Percentiles rank a stretch among this genome's conserved stretches.
Evolutionary conservation across 2,888 invertebrate genomes (phyloP).

Genomic region (Brachynemurus nebulosus): DNA sequence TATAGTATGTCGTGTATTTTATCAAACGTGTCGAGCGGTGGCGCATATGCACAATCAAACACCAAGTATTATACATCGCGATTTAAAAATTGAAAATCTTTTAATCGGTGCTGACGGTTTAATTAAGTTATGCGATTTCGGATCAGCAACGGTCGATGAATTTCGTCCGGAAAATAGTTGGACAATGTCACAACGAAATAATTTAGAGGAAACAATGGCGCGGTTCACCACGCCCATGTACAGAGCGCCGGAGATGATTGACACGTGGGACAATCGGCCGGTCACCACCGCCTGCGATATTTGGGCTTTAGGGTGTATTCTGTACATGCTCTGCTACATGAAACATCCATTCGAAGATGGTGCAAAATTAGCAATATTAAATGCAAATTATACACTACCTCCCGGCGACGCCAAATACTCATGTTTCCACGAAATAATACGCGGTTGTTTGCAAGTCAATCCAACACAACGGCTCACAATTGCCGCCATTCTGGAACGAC

Average conservation of each 20-base stretch:
- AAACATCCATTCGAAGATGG: conserved; percentile 96
- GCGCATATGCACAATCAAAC: conserved; percentile 85
- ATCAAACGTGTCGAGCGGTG: conserved; percentile 81
- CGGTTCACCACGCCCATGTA: conserved; percentile 87
- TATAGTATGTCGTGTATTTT: conserved; percentile 70
- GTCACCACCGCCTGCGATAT: conserved; percentile 85
- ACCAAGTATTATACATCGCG: conserved; percentile 88
- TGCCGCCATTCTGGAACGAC: conserved; percentile 63
- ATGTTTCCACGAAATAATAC: conserved; percentile 80
- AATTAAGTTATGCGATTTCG: conserved; percentile 95
- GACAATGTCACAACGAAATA: conserved; percentile 81
- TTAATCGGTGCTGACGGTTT: conserved; percentile 71
- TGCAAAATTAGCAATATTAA: conserved; percentile 87
- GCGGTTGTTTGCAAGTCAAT: conserved; percentile 70
- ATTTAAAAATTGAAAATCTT: conserved; percentile 93
- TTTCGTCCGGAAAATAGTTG: conserved; percentile 77
- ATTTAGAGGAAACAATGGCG: conserved; percentile 84
- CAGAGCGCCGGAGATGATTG: conserved; percentile 95
- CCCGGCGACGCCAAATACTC: conserved; percentile 64
- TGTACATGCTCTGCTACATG: conserved; percentile 84
- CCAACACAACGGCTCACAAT: conserved; percentile 71
- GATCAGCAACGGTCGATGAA: conserved; percentile 77
- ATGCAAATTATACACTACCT: conserved; percentile 84
- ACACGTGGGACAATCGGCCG: conserved; percentile 90
- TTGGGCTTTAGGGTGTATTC: conserved; percentile 95